phyloP scores from a whole-genome alignment of 2,797 vertebrate genomes.

The Parauchenoglanis punctatus region DNA sequence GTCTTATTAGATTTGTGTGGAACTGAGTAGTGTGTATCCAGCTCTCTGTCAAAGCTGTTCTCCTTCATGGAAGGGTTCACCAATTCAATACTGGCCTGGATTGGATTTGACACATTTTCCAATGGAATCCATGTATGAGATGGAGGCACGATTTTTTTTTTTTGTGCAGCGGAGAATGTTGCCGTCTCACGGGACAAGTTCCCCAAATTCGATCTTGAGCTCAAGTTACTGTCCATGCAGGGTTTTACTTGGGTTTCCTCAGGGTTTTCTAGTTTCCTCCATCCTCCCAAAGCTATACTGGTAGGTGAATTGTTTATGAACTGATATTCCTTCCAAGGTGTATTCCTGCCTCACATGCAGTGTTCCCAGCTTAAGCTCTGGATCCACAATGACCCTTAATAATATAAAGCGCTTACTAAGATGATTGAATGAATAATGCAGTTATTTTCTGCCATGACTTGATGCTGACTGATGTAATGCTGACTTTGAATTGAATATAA shows the following conservation, averaged over 20 bases:
- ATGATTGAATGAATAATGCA: background rate
- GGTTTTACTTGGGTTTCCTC: background rate
- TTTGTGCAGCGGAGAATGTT: background rate
- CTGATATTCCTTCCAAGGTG: background rate
- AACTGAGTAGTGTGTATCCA: background rate
- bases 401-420: background rate
- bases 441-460: background rate
- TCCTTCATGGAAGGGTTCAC: background rate
- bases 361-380: background rate
- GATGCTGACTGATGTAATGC: background rate
- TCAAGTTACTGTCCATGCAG: background rate
- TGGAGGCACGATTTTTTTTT: background rate
- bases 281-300: background rate
- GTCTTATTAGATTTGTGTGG: slow-evolving; percentile 2
- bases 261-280: background rate
- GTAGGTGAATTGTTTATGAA: background rate
- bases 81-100: background rate
- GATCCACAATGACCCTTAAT: background rate
- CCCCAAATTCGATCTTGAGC: background rate
- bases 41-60: background rate
- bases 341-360: background rate
- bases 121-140: background rate
- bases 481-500: background rate
- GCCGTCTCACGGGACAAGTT: background rate
- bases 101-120: background rate